Base-by-base conservation (phyloP, 2,888 invertebrate genomes). In the Ceraclea dissimilis region DNA sequence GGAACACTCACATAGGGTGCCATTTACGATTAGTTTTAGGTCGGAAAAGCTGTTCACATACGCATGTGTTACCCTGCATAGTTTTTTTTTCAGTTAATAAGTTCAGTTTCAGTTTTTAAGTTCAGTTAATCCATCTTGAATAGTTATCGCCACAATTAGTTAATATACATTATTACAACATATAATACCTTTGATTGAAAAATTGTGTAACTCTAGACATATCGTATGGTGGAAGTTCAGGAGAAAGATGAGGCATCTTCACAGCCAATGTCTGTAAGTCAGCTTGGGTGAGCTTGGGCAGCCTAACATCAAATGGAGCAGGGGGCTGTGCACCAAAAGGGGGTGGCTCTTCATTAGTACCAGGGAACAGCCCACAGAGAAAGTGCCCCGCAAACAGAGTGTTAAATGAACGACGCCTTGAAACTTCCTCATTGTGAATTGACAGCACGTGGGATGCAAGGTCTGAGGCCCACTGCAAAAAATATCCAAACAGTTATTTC, bases 341-440 rank as follows among this genome's bases (percentile, higher is more conserved):
- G 2, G 88, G 86, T 1, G 93, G 90, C 60, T 86, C 74, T 66
- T 96, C 96, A 52, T 88, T 86, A 78, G 97, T 83, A 0, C 96
- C 96, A 1, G 92, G 90, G 71, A 98, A 98, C 44, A 98, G 73
- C 11, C 85, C 81, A 61, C 84, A 85, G 5, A 98, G 76, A 68
- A 91, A 90, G 66, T 90, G 97, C 0, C 89, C 89, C 20, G 91
- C 89, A 66, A 93, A 89, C 59, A 84, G 78, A 0, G 74, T 67
- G 64, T 86, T 84, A 69, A 96, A 96, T 8, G 87, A 84, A 63
- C 88, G 84, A 43, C 98, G 79, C 10, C 87, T 74, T 2, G 78
- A 75, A 10, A 91, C 78, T 73, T 98, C 98, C 63, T 92, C 90
- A 62, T 85, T 84, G 72, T 94, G 88, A 49, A 95, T 86, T 56